Percentiles rank a stretch among this genome's conserved stretches.
phyloP scores from a whole-genome alignment of 2,888 invertebrate species.

The Lymantria monacha region DNA sequence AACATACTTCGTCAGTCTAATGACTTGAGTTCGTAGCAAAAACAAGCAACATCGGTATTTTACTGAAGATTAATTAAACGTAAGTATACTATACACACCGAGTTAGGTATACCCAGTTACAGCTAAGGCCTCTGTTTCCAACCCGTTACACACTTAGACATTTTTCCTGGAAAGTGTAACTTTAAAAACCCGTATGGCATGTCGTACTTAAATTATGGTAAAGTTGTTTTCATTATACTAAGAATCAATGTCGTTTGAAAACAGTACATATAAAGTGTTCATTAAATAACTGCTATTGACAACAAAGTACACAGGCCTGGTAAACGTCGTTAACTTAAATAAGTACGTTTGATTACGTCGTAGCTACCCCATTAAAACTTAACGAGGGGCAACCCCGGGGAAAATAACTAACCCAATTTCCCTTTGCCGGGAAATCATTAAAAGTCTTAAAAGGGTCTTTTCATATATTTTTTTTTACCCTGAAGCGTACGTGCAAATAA shows the following conservation, averaged over 20 bases:
- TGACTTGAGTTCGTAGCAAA: constrained; percentile 79
- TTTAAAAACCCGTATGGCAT: constrained; percentile 29
- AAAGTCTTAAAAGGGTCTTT: constrained; percentile 83
- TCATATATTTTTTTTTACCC: constrained; percentile 77
- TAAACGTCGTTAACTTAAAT: constrained; percentile 80
- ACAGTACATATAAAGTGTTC: constrained; percentile 17
- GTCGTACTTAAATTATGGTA: constrained; percentile 19
- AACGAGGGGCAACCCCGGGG: constrained; percentile 81
- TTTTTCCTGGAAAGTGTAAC: constrained; percentile 52
- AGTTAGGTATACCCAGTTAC: constrained; percentile 46
- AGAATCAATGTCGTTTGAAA: constrained; percentile 38
- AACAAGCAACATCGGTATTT: constrained; percentile 76
- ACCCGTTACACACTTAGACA: constrained; percentile 49
- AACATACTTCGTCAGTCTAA: constrained; percentile 80
- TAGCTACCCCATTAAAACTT: constrained; percentile 82
- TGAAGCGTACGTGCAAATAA: constrained; percentile 81
- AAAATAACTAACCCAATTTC: constrained; percentile 83
- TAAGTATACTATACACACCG: constrained; percentile 56
- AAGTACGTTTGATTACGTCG: constrained; percentile 81
- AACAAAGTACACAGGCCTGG: constrained; percentile 67
- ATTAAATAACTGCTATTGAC: constrained; percentile 66
- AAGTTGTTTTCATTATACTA: constrained; percentile 31
- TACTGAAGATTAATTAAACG: constrained; percentile 79
- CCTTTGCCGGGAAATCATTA: constrained; percentile 83
- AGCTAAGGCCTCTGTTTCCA: constrained; percentile 56